Conservation (phyloP, 2,888 invertebrate species). For the Polydrusus tereticollis region DNA sequence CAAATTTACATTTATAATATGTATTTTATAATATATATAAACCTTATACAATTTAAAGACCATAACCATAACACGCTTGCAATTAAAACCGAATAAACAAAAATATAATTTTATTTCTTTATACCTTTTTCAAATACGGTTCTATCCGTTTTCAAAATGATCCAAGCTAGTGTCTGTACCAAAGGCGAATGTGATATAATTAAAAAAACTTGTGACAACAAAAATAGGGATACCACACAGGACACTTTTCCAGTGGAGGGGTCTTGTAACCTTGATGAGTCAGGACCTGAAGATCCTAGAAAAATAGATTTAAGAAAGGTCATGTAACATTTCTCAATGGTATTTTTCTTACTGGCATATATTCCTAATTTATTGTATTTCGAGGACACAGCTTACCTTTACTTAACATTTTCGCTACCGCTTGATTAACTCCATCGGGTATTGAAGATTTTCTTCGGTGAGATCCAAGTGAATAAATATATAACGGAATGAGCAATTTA, state of each 20-base stretch:
- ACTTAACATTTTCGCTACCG: constrained; percentile 57
- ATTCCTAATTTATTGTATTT: too few species aligned
- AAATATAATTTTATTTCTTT: not conserved
- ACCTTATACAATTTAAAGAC: too few species aligned
- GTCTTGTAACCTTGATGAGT: constrained; percentile 51
- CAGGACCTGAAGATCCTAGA: constrained; percentile 39
- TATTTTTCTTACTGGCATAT: too few species aligned
- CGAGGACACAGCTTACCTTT: constrained; percentile 27
- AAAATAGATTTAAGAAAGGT: too few species aligned
- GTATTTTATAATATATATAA: too few species aligned
- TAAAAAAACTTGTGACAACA: constrained; percentile 94
- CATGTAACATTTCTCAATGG: too few species aligned
- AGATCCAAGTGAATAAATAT: constrained; percentile 86
- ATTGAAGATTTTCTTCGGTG: constrained; percentile 68
- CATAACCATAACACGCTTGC: too few species aligned
- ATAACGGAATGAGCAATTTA: constrained; percentile 91
- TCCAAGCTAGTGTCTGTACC: constrained; percentile 90
- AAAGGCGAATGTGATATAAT: constrained; percentile 93
- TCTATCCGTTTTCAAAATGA: constrained; percentile 86
- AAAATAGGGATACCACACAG: constrained; percentile 90
- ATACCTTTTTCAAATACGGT: constrained; percentile 62
- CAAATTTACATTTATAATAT: too few species aligned
- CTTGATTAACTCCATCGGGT: constrained; percentile 75
- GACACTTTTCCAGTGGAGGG: constrained; percentile 75
- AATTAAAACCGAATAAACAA: too few species aligned